A percentile compares a stretch with the other conserved stretches of the same genome.
Conservation (phyloP, 2,113 vertebrate species). For the Grallaria varia region DNA sequence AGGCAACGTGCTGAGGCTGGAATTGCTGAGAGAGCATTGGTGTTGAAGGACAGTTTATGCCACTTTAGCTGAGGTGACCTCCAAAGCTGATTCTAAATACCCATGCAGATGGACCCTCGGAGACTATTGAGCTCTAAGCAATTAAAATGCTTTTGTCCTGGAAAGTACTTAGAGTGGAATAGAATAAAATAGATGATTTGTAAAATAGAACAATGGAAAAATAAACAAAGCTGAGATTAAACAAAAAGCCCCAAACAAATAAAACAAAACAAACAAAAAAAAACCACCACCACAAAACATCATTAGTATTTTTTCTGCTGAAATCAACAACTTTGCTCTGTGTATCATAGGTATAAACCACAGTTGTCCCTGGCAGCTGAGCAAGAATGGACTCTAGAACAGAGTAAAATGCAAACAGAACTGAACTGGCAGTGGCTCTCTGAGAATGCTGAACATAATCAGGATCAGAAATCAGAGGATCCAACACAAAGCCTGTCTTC, state of each 20-base stretch:
- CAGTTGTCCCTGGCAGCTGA: slow-evolving; percentile 71
- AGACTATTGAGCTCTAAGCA: background rate
- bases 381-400: slow-evolving; percentile 74
- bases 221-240: background rate
- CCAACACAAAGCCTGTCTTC: slow-evolving; percentile 72
- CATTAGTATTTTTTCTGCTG: background rate
- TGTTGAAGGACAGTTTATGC: background rate
- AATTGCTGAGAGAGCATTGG: background rate
- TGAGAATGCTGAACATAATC: slow-evolving; percentile 69
- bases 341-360: slow-evolving; percentile 77
- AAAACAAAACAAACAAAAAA: background rate
- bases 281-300: background rate
- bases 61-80: background rate
- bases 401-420: slow-evolving; percentile 73
- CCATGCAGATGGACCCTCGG: background rate
- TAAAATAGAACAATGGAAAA: background rate
- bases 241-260: background rate
- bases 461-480: slow-evolving; percentile 75
- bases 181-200: background rate
- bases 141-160: background rate
- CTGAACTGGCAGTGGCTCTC: slow-evolving; percentile 80
- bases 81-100: background rate
- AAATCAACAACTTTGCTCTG: background rate
- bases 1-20: background rate
- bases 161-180: background rate